These are phyloP conservation scores for Enteromius treurensis DNA, from an alignment of 2,797 vertebrate species.

Conservation along the genomic window DNA sequence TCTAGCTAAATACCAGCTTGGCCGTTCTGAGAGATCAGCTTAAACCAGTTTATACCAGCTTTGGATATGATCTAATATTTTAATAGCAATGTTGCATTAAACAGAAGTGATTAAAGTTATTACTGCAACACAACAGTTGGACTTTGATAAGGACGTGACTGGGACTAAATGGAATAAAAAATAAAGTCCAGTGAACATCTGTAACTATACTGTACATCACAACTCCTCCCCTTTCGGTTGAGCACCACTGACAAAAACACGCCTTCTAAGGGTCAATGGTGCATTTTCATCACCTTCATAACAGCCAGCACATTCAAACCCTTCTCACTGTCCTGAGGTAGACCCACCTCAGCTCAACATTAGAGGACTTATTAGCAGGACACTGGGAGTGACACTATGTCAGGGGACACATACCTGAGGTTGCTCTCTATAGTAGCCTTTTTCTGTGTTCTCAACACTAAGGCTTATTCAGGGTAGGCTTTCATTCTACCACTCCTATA, in stretches of 20 bases:
- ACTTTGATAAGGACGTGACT: constrained; percentile 4
- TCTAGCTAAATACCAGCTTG: background rate
- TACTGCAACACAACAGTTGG: background rate
- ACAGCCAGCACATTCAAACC: background rate
- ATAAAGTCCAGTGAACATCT: background rate
- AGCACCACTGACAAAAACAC: background rate
- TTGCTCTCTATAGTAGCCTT: constrained; percentile 18
- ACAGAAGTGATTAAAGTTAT: background rate
- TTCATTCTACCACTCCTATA: background rate
- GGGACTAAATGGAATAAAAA: background rate
- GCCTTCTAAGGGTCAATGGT: constrained; percentile 38
- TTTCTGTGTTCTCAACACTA: constrained; percentile 16
- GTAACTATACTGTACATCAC: background rate
- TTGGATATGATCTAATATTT: background rate
- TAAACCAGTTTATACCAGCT: background rate
- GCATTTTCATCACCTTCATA: constrained; percentile 27
- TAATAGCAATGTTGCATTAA: background rate
- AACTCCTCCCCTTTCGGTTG: background rate
- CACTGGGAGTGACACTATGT: background rate
- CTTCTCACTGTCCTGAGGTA: background rate
- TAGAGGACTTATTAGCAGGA: background rate
- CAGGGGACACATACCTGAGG: background rate
- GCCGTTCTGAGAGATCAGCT: background rate
- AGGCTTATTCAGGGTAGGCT: constrained; percentile 31
- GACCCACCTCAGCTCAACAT: background rate